Base-by-base conservation (phyloP, 2,113 vertebrate genomes). In the Embiotoca jacksoni region DNA sequence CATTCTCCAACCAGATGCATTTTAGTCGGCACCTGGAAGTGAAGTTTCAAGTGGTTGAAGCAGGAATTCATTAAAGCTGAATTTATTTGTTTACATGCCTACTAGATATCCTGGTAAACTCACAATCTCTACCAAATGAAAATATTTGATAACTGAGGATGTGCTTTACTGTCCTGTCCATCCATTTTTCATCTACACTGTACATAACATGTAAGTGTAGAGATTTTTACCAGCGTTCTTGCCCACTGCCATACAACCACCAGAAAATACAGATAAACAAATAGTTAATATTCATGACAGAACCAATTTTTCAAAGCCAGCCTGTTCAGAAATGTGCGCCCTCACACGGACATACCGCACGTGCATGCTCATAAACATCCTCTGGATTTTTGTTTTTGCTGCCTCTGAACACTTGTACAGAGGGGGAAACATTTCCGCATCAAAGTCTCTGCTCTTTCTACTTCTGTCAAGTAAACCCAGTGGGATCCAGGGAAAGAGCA, bases 391-490 rank as follows among this genome's bases (percentile, higher is more conserved):
- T 31, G 1, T 53, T 57, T 74, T 31, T 59, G 47, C 41, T 61
- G 67, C 46, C 36, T 84, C 60, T 60, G 58, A 78, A 77, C 65
- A 14, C 74, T 54, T n/a, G 10, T 63, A 62, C 66, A 69, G 72
- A 59, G 39, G 56, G 33, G 55, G 35, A 39, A 78, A 79, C 50
- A 56, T 68, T 78, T 83, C 78, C 75, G 79, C 86, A 90, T 91
- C 80, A 91, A 92, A 94, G 90, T 84, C 84, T 23, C 82, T 84
- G 46, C 36, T 62, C 69, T 72, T 31, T 57, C n/a, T 63, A 60
- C 71, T 77, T 77, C 72, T 88, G 75, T 86, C 61, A 80, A 73
- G 67, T 82, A 91, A 84, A 53, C 87, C 79, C 86, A 79, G 88
- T 80, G 81, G 92, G 88, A 92, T 77, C 30, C 81, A 78, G 66